These are phyloP conservation scores for Anniella stebbinsi DNA, from an alignment of 2,797 vertebrate genomes.

Conservation along the genomic window DNA sequence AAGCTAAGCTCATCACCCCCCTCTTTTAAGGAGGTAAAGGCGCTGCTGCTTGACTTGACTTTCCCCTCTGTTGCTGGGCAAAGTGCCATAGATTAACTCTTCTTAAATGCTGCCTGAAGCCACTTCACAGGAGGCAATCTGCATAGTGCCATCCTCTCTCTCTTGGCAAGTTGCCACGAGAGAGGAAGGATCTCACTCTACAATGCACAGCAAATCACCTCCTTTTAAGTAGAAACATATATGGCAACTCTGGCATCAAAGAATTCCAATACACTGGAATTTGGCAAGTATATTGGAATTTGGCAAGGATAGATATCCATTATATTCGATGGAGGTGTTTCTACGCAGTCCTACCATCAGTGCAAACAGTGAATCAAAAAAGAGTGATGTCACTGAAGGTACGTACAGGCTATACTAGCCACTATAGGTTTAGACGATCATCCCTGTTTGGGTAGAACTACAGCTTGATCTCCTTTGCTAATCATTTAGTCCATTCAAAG, in stretches of 20 bases:
- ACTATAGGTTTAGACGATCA: too few relatives aligned
- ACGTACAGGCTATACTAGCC: neutral
- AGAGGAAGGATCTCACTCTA: too few relatives aligned
- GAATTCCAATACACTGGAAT: neutral
- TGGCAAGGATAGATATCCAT: neutral
- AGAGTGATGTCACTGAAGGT: neutral
- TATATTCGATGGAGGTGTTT: neutral
- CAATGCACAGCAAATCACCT: too few relatives aligned
- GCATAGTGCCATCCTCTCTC: neutral
- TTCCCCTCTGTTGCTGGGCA: neutral
- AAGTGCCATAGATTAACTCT: neutral
- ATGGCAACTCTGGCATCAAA: neutral
- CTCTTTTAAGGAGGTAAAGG: neutral
- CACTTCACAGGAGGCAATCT: neutral
- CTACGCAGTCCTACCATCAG: neutral
- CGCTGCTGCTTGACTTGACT: neutral
- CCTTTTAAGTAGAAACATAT: neutral
- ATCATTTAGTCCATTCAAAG: neutral
- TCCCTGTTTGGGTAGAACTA: neutral
- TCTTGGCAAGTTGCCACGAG: too few relatives aligned
- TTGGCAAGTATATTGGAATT: neutral
- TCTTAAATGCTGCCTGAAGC: neutral
- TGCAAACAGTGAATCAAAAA: neutral
- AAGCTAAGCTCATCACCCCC: too few relatives aligned
- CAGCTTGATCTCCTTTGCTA: neutral